phyloP scores from a whole-genome alignment of 1,140 invertebrate species.

The Oppia nitens region DNA sequence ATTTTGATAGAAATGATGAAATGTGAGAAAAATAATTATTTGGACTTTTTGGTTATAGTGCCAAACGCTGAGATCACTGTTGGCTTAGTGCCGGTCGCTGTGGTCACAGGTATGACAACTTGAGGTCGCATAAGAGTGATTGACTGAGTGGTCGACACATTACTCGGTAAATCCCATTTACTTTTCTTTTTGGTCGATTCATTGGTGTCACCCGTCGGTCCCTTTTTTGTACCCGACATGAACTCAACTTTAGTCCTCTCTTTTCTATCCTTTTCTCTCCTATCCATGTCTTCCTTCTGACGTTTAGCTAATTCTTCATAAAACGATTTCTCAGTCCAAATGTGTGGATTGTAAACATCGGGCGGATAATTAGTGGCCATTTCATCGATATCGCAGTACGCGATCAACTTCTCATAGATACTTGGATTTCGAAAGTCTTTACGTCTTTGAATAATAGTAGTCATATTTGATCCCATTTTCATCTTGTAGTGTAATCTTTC shows the following conservation, averaged over 20 bases:
- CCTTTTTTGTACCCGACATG: constrained; percentile 40
- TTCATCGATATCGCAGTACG: constrained; percentile 84
- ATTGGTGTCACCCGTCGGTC: constrained; percentile 13
- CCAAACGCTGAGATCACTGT: constrained; percentile 70
- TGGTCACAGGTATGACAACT: constrained; percentile 48
- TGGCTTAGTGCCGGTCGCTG: constrained; percentile 61
- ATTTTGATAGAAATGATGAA: not conserved
- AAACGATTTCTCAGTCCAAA: constrained; percentile 77
- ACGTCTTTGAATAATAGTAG: constrained; percentile 64
- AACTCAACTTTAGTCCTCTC: constrained; percentile 54
- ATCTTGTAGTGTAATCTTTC: constrained; percentile 50
- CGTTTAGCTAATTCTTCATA: constrained; percentile 77
- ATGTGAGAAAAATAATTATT: constrained; percentile 30
- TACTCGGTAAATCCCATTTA: constrained; percentile 71
- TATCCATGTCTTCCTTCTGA: constrained; percentile 83
- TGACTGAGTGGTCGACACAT: constrained; percentile 24
- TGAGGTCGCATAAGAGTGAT: constrained; percentile 28
- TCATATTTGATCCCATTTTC: constrained; percentile 59
- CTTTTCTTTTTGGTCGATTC: constrained; percentile 47
- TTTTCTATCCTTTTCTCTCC: constrained; percentile 71
- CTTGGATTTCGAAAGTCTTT: constrained; percentile 87
- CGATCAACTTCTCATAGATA: constrained; percentile 90
- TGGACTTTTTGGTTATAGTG: constrained; percentile 54
- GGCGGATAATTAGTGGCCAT: constrained; percentile 80
- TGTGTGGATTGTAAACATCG: constrained; percentile 74